Base-by-base conservation (phyloP, 2,113 vertebrate species). In the Uropsilus gracilis region DNA sequence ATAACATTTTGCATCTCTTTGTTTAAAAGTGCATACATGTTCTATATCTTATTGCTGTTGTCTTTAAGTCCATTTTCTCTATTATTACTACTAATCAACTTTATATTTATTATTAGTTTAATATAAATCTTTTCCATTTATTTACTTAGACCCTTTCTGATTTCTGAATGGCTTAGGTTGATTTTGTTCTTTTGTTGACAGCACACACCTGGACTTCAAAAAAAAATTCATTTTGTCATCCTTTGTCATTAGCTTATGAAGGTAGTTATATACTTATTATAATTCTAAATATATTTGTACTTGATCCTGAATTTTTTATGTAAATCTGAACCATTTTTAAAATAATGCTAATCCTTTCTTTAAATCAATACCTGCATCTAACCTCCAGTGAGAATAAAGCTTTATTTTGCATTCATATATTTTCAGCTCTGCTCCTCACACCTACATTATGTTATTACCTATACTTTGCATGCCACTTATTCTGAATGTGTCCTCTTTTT, bases 31-130 rank as follows among this genome's bases (percentile, higher is more conserved):
- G 32, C 11, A 39, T 88, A 32, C 18, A 55, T 14, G 46, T 13
- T 94, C 37, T 89, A 9, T 48, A 59, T 71, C 85, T 75, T 93
- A 37, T 64, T 64, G 44, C 32, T 94, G 59, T 89, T 84, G 69
- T 66, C 16, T 81, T 72, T 73, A 81, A 63, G 8, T 73, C 10
- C 26, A 63, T 82, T 66, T 93, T 89, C 44, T 90, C 10, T 90
- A 42, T 17, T 44, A 34, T 66, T 69, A 68, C 32, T 82, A 71
- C 76, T 73, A 90, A 76, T 17, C n/a, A 16, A 12, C 42, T 75
- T 87, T 81, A 87, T 82, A 75, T 94, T 91, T 22, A 39, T 82
- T 81, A 81, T 28, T 53, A 34, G 68, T 86, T 81, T 30, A 39
- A 59, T 20, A 37, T 57, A 17, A 39, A 20, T 32, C 20, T 30